These are phyloP conservation scores for Phyllotreta cruciferae DNA, from an alignment of 2,888 invertebrate genomes.

Conservation along the genomic window DNA sequence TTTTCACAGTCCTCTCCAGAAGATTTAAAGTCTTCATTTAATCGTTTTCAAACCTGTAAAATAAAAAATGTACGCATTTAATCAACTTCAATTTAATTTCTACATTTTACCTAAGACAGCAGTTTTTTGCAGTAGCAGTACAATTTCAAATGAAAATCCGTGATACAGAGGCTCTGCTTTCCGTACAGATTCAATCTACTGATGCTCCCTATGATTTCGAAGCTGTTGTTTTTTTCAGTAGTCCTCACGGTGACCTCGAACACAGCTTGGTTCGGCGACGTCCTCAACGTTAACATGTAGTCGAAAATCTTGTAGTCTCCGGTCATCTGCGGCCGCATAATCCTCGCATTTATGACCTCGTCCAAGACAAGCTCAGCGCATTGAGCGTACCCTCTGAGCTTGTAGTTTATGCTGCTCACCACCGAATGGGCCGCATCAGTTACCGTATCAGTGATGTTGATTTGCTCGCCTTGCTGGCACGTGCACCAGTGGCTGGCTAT, in stretches of 20 bases:
- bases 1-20: too few species aligned
- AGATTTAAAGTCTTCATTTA: too few species aligned
- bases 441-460: slow-evolving; percentile 64
- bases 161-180: slow-evolving; percentile 79
- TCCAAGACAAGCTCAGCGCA: slow-evolving; percentile 72
- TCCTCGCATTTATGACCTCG: slow-evolving; percentile 71
- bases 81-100: not conserved
- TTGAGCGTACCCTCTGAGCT: slow-evolving; percentile 67
- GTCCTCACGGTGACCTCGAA: slow-evolving; percentile 81
- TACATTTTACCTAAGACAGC: slow-evolving; percentile 10
- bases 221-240: slow-evolving; percentile 51
- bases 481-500: slow-evolving; percentile 90
- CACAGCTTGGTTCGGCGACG: slow-evolving; percentile 72
- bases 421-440: slow-evolving; percentile 68
- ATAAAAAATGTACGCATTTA: too few species aligned
- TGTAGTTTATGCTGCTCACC: slow-evolving; percentile 70
- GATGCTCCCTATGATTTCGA: slow-evolving; percentile 72
- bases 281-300: slow-evolving; percentile 69
- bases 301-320: slow-evolving; percentile 61
- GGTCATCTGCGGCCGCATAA: slow-evolving; percentile 62
- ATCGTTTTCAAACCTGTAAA: too few species aligned
- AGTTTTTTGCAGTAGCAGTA: slow-evolving; percentile 73
- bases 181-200: slow-evolving; percentile 83
- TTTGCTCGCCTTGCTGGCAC: slow-evolving; percentile 73
- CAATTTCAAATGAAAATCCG: slow-evolving; percentile 76